Evolutionary conservation across 2,113 vertebrate species (phyloP), one percentile per base, ranked within the genome.

Genomic region (Cryptoleucopteryx plumbea): DNA sequence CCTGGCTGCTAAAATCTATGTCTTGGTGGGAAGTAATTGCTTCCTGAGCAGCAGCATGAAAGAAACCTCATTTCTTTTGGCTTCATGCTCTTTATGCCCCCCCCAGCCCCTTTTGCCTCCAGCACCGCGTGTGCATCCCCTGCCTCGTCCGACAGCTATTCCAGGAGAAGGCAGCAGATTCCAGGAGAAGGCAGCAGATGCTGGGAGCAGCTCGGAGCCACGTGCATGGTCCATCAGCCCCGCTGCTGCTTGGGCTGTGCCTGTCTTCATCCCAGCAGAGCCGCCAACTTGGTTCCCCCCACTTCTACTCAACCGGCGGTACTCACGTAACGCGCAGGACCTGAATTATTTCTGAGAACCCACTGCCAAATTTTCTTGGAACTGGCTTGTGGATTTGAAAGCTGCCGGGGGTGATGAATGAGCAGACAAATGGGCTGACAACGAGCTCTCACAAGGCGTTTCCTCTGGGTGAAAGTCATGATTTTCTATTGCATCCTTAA

Each of bases 341-440:
- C 71, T 36, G 82, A 78, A 34, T 42, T 67, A 73, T 31, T 58
- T 34, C 77, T 56, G 16, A 47, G 86, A 56, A 40, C 29, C 16
- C 36, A 19, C 59, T 58, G 90, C 86, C 71, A 86, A 31, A 36
- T 68, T 67, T 73, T 52, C 77, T 79, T 86, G 86, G 77, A 93
- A 79, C 17, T 2, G 22, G 34, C 34, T 90, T 1, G 4, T 19
- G 59, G 48, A 8, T 73, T 36, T 73, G 65, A 62, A 55, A 86
- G 82, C 90, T 82, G 90, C 66, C 9, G 7, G 47, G 31, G 36
- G 59, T 86, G 90, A 86, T 40, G 90, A 50, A 82, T 27, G 77
- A 93, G 77, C 77, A 45, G 81, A 38, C 58, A 78, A 87, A 82
- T 31, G 78, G 79, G 84, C 42, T 79, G 88, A 68, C 66, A 73